Evolutionary conservation across 2,888 invertebrate species (phyloP).

Genomic region (Mythimna vitellina): DNA sequence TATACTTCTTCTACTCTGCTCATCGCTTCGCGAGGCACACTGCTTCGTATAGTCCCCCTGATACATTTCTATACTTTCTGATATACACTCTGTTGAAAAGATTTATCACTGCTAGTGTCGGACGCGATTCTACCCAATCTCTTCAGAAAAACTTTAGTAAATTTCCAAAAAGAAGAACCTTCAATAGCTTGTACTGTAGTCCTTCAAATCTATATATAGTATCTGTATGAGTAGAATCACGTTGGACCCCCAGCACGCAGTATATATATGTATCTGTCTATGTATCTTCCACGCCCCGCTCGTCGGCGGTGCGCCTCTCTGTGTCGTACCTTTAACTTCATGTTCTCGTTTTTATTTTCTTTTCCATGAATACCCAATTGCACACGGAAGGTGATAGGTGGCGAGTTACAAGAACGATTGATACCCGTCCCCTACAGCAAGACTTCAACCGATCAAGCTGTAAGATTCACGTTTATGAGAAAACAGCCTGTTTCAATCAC

Average conservation of each 20-base stretch:
- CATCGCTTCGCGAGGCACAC: constrained; percentile 88
- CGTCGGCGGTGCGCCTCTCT: constrained; percentile 66
- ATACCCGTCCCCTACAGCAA: constrained; percentile 99
- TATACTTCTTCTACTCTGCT: constrained; percentile 77
- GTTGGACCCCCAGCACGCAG: constrained; percentile 65
- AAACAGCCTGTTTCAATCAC: constrained; percentile 83
- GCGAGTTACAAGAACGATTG: constrained; percentile 99
- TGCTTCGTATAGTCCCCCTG: constrained; percentile 84
- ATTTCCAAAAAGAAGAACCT: background rate
- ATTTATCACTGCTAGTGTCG: constrained; percentile 76
- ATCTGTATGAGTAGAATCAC: constrained; percentile 55
- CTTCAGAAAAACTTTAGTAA: background rate
- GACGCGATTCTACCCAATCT: constrained; percentile 74
- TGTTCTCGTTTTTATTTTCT: constrained; percentile 91
- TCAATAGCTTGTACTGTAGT: background rate
- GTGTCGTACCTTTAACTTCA: constrained; percentile 87
- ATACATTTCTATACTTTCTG: constrained; percentile 75
- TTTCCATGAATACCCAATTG: constrained; percentile 96
- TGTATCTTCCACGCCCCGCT: constrained; percentile 47
- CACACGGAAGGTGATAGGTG: constrained; percentile 99
- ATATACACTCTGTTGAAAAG: constrained; percentile 76
- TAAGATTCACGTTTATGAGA: constrained; percentile 92
- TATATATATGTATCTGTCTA: constrained; percentile 56
- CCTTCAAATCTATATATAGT: constrained; percentile 10
- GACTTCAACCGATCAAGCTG: constrained; percentile 99